Evolutionary conservation across 1,140 invertebrate genomes (phyloP), one percentile per base, ranked within the genome.

Genomic region (Geopemphigus sp.): DNA sequence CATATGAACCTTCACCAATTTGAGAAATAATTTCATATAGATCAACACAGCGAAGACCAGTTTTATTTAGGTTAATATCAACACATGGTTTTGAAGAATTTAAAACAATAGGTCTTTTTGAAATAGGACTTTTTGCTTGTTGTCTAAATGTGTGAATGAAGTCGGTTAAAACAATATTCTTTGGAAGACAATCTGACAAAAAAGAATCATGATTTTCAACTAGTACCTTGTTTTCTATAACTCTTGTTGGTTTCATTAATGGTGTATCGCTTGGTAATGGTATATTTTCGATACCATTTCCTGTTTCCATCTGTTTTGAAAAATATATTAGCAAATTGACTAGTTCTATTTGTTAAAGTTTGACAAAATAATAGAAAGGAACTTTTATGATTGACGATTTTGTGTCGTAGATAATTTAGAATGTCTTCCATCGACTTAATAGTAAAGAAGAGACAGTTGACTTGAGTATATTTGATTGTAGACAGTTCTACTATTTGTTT

Each of bases 1-100:
- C 97, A 85, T 98, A 98, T 50, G 95, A 96, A 83, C 98, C 98
- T 88, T 99, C 98, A 29, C 98, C 98, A 83, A 99, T 98, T 87
- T 99, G 97, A 22, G 92, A 91, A 82, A 99, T 93, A 39, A 98
- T 94, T 81, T 90, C 87, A 82, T 84, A 84, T 32, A 84, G 82
- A 22, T 98, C 96, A 4, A 98, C 95, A 86, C 94, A 97, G 53
- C 96, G 89, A 85, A 95, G 93, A 45, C 94, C 94, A 94, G 94
- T 96, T 66, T 59, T 80, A 47, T 50, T 68, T 19, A 82, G 45
- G 59, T 73, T 80, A 17, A 63, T n/a, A 61, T 78, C 57, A 24
- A 32, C 29, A 10, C 12, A 50, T 5, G 39, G 24, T 61, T 45
- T 78, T 14, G 57, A 61, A 26, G 74, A 17, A 6, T 78, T 78